These are phyloP conservation scores for Volucella bombylans DNA, from an alignment of 2,888 invertebrate genomes.

Conservation along the genomic window DNA sequence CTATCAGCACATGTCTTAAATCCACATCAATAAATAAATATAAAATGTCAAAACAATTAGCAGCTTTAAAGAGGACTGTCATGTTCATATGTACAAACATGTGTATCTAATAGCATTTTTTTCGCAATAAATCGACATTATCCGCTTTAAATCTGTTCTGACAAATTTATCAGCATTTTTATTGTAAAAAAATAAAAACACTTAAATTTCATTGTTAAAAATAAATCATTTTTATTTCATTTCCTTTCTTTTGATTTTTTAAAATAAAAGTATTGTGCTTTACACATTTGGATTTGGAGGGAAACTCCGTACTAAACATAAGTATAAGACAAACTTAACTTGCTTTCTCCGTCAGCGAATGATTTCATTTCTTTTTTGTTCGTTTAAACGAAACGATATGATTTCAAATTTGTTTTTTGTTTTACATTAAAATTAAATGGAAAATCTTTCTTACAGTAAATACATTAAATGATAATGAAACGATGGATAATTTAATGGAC, in stretches of 20 bases:
- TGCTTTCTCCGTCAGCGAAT: slow-evolving; percentile 20
- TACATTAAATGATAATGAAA: slow-evolving; percentile 1
- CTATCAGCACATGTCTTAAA: neutral
- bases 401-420: slow-evolving; percentile 1
- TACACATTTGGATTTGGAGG: slow-evolving; percentile 17
- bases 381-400: slow-evolving; percentile 12
- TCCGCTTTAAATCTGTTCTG: neutral
- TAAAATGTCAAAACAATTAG: slow-evolving; percentile 6
- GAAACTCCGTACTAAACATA: neutral
- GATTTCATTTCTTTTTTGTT: slow-evolving; percentile 26
- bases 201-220: slow-evolving; percentile 33
- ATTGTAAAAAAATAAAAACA: neutral
- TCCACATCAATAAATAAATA: slow-evolving; percentile 16
- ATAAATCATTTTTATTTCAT: slow-evolving; percentile 58
- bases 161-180: slow-evolving; percentile 9
- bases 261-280: slow-evolving; percentile 31
- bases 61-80: neutral
- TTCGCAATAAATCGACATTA: slow-evolving; percentile 2
- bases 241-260: neutral
- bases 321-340: neutral
- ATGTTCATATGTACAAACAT: neutral
- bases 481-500: slow-evolving; percentile 31
- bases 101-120: neutral
- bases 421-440: slow-evolving; percentile 33
- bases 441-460: slow-evolving; percentile 29